Evolutionary conservation across 2,113 vertebrate species (phyloP).

Genomic region (Leucosticte australis): DNA sequence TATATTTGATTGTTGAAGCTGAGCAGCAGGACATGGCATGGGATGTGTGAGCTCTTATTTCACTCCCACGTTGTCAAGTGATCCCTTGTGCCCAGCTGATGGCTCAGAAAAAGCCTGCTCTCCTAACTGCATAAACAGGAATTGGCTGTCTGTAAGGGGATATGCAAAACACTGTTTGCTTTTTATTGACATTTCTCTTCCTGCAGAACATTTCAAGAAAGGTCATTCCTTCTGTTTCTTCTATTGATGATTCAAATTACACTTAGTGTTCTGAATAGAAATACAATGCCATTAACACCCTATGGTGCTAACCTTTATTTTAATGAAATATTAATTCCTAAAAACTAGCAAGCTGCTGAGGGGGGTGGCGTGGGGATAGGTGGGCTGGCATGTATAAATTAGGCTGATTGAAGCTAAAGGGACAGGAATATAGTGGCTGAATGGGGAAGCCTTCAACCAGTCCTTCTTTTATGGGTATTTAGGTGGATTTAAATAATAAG

Average conservation of each 20-base stretch:
- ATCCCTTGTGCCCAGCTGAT: background rate
- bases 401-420: background rate
- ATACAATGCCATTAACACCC: conserved; percentile 35
- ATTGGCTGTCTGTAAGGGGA: conserved; percentile 36
- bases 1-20: conserved; percentile 45
- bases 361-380: rapidly evolving
- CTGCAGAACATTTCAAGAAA: conserved; percentile 47
- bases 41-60: conserved; percentile 41
- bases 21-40: background rate
- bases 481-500: conserved; percentile 18
- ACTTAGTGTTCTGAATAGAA: conserved; percentile 7
- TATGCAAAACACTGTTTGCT: background rate
- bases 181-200: conserved; percentile 59
- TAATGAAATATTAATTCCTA: conserved; percentile 52
- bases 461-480: background rate
- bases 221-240: conserved; percentile 46
- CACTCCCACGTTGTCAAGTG: background rate
- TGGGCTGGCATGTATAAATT: background rate
- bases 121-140: conserved; percentile 2
- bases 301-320: conserved; percentile 51
- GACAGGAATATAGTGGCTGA: background rate
- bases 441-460: background rate
- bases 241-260: conserved; percentile 53
- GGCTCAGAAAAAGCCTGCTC: background rate
- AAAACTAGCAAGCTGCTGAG: background rate